Conservation (phyloP, 2,797 vertebrate genomes). For the Eleutherodactylus coqui region DNA sequence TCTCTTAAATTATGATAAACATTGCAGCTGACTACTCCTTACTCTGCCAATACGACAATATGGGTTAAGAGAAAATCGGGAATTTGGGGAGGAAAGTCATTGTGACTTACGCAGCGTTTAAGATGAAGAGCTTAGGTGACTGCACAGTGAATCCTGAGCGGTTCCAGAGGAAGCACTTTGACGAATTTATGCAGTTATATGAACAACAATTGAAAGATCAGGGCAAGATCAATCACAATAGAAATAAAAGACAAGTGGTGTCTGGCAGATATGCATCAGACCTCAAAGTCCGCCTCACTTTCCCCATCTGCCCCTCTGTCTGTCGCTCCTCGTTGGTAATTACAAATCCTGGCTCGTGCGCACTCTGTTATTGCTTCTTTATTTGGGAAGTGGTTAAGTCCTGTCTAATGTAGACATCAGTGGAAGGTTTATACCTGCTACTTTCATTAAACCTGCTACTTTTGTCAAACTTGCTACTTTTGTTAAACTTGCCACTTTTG, state of each 20-base stretch:
- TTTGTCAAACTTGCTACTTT: too few relatives aligned
- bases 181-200: constrained; percentile 61
- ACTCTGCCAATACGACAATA: constrained; percentile 72
- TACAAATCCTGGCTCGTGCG: constrained; percentile 1
- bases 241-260: constrained; percentile 55
- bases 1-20: constrained; percentile 94
- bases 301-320: constrained; percentile 55
- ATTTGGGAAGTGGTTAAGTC: neutral
- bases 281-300: constrained; percentile 51
- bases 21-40: constrained; percentile 86
- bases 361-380: constrained; percentile 36
- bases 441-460: too few relatives aligned
- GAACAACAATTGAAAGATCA: constrained; percentile 64
- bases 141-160: constrained; percentile 19
- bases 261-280: constrained; percentile 33
- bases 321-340: constrained; percentile 34
- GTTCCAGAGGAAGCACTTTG: constrained; percentile 57
- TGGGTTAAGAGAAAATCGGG: constrained; percentile 66
- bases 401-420: neutral
- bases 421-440: neutral
- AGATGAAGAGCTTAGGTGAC: constrained; percentile 17
- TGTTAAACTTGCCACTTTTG: too few relatives aligned
- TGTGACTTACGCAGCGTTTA: constrained; percentile 50
- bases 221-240: constrained; percentile 66
- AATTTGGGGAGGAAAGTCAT: constrained; percentile 47